phyloP scores from a whole-genome alignment of 1,140 invertebrate species.

The Chionoecetes opilio region DNA sequence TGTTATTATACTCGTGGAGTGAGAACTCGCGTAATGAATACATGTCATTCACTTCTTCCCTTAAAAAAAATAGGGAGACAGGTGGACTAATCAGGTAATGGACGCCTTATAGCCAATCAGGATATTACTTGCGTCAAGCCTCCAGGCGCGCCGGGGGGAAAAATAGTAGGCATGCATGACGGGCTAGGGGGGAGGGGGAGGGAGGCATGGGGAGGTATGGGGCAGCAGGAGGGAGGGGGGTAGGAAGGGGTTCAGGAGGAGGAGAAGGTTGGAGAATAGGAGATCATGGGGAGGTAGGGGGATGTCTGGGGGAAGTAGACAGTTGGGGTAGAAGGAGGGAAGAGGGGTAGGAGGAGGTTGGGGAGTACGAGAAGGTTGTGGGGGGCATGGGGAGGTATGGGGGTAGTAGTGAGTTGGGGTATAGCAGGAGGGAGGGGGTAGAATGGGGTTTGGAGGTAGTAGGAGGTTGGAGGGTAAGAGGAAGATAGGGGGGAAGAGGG shows the following conservation, averaged over 20 bases:
- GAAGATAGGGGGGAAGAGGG: too few species aligned
- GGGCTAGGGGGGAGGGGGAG: background rate
- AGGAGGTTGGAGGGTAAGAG: too few species aligned
- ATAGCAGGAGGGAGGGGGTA: too few species aligned
- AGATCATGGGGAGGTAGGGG: background rate
- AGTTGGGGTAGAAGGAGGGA: too few species aligned
- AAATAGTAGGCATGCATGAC: too few species aligned
- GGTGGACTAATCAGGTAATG: conserved; percentile 8
- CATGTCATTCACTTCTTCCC: background rate
- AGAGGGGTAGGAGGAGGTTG: too few species aligned
- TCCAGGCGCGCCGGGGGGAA: background rate
- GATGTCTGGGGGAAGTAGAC: too few species aligned
- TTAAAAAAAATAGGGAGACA: background rate
- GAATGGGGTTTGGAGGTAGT: too few species aligned
- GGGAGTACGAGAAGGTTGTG: too few species aligned
- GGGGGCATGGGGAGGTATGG: too few species aligned
- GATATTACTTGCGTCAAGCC: background rate
- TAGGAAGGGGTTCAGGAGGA: too few species aligned
- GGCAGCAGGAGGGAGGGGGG: background rate
- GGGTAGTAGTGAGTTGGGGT: too few species aligned
- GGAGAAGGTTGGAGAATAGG: background rate
- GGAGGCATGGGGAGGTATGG: background rate
- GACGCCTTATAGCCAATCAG: conserved; percentile 11
- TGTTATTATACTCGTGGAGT: background rate
- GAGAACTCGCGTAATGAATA: background rate